A percentile compares a stretch with the other conserved stretches of the same genome.
Evolutionary conservation across 1,140 invertebrate genomes (phyloP).

Genomic region (Lordiphosa collinella): DNA sequence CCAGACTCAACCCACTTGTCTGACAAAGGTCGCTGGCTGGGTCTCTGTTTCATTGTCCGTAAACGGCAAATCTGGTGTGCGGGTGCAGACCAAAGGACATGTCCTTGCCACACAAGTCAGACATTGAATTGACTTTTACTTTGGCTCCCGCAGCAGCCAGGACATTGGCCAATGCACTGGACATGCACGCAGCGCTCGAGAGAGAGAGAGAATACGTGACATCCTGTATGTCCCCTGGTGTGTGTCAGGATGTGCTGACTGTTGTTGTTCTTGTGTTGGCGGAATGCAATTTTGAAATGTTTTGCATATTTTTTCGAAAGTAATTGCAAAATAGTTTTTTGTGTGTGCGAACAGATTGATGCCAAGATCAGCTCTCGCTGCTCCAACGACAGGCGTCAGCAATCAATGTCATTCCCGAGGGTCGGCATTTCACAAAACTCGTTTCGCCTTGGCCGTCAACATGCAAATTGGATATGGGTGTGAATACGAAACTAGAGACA

Average conservation of each 20-base stretch:
- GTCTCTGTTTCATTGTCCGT: neutral
- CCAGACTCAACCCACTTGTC: slow-evolving; percentile 17
- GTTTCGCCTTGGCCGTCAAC: slow-evolving; percentile 43
- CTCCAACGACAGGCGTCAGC: slow-evolving; percentile 26
- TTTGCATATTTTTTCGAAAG: slow-evolving; percentile 58
- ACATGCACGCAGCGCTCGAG: slow-evolving; percentile 4
- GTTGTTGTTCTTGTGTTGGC: slow-evolving; percentile 31
- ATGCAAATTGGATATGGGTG: slow-evolving; percentile 60
- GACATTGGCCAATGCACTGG: slow-evolving; percentile 44
- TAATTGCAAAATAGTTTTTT: slow-evolving; percentile 53
- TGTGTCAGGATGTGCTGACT: slow-evolving; percentile 16
- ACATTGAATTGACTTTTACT: slow-evolving; percentile 44
- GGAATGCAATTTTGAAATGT: slow-evolving; percentile 65
- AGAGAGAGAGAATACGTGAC: slow-evolving; percentile 13
- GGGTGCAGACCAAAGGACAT: slow-evolving; percentile 12
- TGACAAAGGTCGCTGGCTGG: slow-evolving; percentile 27
- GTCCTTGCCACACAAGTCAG: slow-evolving; percentile 37
- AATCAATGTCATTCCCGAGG: slow-evolving; percentile 55
- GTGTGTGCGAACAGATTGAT: slow-evolving; percentile 42
- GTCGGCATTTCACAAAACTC: slow-evolving; percentile 33
- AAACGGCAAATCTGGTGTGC: neutral
- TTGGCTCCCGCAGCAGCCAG: slow-evolving; percentile 15
- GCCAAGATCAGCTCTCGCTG: slow-evolving; percentile 1
- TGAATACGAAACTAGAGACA: slow-evolving; percentile 58
- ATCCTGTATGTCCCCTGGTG: neutral